A percentile compares a stretch with the other conserved stretches of the same genome.
These are phyloP conservation scores for Charanyca ferruginea DNA, from an alignment of 2,888 invertebrate genomes.

Conservation along the genomic window DNA sequence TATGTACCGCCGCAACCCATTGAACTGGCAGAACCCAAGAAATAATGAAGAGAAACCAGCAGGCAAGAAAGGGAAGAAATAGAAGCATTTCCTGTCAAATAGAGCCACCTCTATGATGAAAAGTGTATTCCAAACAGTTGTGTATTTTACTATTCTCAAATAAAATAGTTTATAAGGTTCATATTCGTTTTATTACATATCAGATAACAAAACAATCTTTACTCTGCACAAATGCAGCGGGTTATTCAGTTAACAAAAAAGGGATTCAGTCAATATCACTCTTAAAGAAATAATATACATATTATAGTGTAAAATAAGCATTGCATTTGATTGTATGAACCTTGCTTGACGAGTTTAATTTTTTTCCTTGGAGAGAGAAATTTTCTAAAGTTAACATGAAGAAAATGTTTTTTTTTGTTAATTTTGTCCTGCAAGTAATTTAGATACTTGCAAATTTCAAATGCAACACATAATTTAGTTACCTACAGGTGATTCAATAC, in stretches of 20 bases:
- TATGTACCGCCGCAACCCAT: constrained; percentile 96
- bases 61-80: constrained; percentile 90
- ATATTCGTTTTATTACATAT: constrained; percentile 60
- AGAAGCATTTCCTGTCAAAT: constrained; percentile 14
- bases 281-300: not conserved
- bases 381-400: constrained; percentile 1
- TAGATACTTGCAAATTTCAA: not conserved
- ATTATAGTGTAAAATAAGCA: too few species aligned
- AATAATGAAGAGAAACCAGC: constrained; percentile 85
- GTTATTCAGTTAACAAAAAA: not conserved
- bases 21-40: constrained; percentile 96
- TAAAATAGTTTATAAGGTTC: constrained; percentile 70
- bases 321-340: constrained; percentile 24
- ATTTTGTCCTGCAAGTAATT: not conserved
- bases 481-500: constrained; percentile 15
- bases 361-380: not conserved
- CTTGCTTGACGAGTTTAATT: not conserved
- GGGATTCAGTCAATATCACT: not conserved
- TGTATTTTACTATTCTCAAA: constrained; percentile 60
- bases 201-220: constrained; percentile 3
- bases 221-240: constrained; percentile 1
- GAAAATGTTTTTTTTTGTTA: constrained; percentile 1
- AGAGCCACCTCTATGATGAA: constrained; percentile 25
- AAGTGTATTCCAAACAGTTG: constrained; percentile 42
- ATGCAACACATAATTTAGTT: constrained; percentile 9